A percentile compares a stretch with the other conserved stretches of the same genome.
These are phyloP conservation scores for Patella pellucida DNA, from an alignment of 2,888 invertebrate genomes.

Conservation along the genomic window DNA sequence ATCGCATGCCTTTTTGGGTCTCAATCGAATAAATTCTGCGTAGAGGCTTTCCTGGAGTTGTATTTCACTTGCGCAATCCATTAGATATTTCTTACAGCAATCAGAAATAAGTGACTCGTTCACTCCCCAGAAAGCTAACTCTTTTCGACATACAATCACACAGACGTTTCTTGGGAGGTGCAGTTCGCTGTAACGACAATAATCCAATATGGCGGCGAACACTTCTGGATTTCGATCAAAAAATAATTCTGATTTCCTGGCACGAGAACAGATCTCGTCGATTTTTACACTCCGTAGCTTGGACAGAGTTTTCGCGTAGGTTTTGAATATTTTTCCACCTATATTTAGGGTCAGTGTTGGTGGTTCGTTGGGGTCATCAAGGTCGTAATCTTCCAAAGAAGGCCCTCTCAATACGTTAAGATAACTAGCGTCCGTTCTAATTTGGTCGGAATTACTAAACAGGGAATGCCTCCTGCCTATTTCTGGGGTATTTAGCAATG, in stretches of 20 bases:
- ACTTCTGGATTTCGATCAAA: slow-evolving; percentile 54
- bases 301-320: slow-evolving; percentile 14
- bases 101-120: slow-evolving; percentile 37
- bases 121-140: slow-evolving; percentile 51
- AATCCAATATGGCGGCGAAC: slow-evolving; percentile 48
- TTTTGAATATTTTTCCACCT: slow-evolving; percentile 24
- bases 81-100: slow-evolving; percentile 48
- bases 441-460: too few species aligned
- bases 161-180: slow-evolving; percentile 50
- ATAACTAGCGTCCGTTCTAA: too few species aligned
- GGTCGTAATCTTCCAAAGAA: too few species aligned
- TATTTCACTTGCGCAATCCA: slow-evolving; percentile 42
- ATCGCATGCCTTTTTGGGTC: slow-evolving; percentile 20
- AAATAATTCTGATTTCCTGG: slow-evolving; percentile 38
- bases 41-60: slow-evolving; percentile 38
- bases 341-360: slow-evolving; percentile 20
- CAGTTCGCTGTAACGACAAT: slow-evolving; percentile 46
- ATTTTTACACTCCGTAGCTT: background rate
- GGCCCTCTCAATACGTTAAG: too few species aligned
- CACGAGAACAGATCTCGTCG: background rate
- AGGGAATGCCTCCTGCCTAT: too few species aligned
- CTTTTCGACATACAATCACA: slow-evolving; percentile 37
- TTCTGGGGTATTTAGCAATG: too few species aligned
- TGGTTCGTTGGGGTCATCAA: background rate
- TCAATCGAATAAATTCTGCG: slow-evolving; percentile 36